These are phyloP conservation scores for Albula glossodonta DNA, from an alignment of 2,113 vertebrate genomes.

Conservation along the genomic window DNA sequence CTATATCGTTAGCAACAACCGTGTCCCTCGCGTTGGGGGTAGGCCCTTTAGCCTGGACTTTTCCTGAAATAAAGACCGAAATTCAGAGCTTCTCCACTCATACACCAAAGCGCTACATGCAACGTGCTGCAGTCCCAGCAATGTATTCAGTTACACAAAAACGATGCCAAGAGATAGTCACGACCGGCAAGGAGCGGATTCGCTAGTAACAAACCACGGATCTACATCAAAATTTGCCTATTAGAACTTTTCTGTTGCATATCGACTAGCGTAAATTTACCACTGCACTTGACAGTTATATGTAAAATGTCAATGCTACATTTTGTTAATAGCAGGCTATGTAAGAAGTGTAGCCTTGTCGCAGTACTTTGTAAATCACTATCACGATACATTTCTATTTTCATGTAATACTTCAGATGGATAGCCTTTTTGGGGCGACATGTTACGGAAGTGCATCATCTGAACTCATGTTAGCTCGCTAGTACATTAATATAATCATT, in stretches of 20 bases:
- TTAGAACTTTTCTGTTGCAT: background rate
- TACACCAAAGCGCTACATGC: background rate
- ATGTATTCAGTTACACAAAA: background rate
- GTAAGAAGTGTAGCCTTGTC: background rate
- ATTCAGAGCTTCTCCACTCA: slow-evolving; percentile 31
- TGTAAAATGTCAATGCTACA: background rate
- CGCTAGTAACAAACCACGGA: background rate
- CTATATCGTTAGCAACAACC: background rate
- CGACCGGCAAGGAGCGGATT: background rate
- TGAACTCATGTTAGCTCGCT: background rate
- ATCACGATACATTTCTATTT: background rate
- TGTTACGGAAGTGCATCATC: background rate
- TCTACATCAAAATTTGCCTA: background rate
- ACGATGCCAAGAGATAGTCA: background rate
- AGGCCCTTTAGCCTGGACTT: slow-evolving; percentile 28
- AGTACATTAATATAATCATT: background rate
- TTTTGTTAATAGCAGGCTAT: background rate
- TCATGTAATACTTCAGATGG: background rate
- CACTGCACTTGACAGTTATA: background rate
- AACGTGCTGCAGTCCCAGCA: background rate
- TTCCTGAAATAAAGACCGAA: slow-evolving; percentile 12
- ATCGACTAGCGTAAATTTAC: background rate
- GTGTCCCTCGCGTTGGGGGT: background rate
- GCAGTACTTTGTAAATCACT: background rate
- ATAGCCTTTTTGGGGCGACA: background rate